Percentiles rank a stretch among this genome's conserved stretches.
Evolutionary conservation across 2,113 vertebrate genomes (phyloP).

Genomic region (Dicaeum eximium): DNA sequence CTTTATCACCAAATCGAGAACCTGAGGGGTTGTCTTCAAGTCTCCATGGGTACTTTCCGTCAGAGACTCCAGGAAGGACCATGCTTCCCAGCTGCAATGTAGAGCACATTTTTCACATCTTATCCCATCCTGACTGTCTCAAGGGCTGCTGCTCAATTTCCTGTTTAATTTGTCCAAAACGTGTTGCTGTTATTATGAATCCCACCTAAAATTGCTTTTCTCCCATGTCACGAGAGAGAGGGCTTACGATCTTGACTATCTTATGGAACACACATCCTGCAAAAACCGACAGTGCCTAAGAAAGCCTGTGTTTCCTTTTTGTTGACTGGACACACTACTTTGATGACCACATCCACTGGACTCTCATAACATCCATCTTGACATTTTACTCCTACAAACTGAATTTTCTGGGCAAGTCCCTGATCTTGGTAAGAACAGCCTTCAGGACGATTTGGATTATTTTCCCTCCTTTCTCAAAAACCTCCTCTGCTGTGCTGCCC

Average conservation of each 20-base stretch:
- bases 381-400: neutral
- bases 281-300: neutral
- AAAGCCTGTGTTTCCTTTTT: neutral
- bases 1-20: neutral
- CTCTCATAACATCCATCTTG: neutral
- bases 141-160: neutral
- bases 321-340: neutral
- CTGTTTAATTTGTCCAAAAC: neutral
- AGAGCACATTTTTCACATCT: neutral
- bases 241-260: neutral
- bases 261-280: neutral
- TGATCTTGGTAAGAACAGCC: neutral
- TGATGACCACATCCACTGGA: neutral
- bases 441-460: neutral
- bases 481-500: neutral
- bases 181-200: neutral
- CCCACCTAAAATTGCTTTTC: neutral
- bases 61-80: neutral
- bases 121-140: neutral
- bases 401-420: neutral
- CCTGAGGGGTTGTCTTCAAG: no score
- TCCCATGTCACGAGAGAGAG: fast-evolving
- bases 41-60: neutral
- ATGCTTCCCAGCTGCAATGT: neutral
- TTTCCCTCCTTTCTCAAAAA: neutral